phyloP scores from a whole-genome alignment of 2,888 invertebrate species.

The Polydesmus complanatus region DNA sequence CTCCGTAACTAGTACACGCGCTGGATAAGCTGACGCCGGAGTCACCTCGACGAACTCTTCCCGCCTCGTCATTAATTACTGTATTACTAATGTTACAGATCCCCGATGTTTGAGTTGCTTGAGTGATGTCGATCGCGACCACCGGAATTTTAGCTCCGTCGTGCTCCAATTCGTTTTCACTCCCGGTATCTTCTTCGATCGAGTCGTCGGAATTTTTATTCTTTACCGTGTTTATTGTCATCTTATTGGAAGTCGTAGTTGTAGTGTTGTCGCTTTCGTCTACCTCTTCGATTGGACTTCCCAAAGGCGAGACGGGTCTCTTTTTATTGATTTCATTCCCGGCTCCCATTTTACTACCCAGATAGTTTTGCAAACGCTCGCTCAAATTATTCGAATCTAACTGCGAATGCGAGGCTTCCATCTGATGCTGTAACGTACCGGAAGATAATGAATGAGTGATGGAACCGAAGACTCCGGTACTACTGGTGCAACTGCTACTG shows the following conservation, averaged over 20 bases:
- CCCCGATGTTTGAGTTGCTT: slow-evolving; percentile 4
- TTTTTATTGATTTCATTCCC: not conserved
- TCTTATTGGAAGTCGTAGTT: not conserved
- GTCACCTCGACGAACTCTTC: not conserved
- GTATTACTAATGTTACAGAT: slow-evolving; percentile 11
- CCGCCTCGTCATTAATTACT: not conserved
- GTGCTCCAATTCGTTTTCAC: not conserved
- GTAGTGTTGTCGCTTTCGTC: slow-evolving; percentile 7
- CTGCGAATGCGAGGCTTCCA: not conserved
- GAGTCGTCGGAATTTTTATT: not conserved
- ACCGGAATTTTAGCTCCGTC: not conserved
- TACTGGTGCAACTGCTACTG: slow-evolving; percentile 41
- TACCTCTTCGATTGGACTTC: slow-evolving; percentile 14
- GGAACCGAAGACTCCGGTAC: not conserved
- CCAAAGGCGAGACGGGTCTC: slow-evolving; percentile 4
- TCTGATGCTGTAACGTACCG: slow-evolving; percentile 6
- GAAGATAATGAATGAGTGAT: slow-evolving; percentile 7
- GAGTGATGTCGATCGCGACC: slow-evolving; percentile 12
- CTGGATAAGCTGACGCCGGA: not conserved
- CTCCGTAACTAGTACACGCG: not conserved
- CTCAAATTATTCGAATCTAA: not conserved
- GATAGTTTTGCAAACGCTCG: not conserved
- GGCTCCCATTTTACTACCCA: not conserved
- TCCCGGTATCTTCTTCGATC: not conserved
- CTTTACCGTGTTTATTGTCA: not conserved